Base-by-base conservation (phyloP, 30 jellyfish, hydroid and myxozoan genomes). In the Aurelia sp. region DNA sequence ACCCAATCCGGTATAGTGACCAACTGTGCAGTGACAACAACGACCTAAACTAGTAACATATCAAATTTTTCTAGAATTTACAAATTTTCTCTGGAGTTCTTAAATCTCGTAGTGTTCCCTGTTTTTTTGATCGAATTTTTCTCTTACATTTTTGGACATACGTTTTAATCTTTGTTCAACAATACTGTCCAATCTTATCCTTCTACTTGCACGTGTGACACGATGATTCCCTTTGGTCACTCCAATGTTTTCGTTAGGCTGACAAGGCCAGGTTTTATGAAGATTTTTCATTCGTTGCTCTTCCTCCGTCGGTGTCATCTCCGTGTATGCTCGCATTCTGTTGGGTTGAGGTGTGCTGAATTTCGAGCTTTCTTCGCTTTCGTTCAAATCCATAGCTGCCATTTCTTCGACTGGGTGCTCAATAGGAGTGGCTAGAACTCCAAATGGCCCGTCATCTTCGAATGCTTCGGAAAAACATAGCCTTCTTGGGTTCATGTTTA, bases 401-500 rank as follows among this genome's bases (percentile, higher is more conserved):
- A 72, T 62, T 64, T 82, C 84, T 19, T 61, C 60, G 48, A 60
- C 83, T 21, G 84, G 70, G 62, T 21, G 53, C 52, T 82, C 85
- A 15, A 82, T 22, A 4, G 92, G 92, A 15, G 60, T 60, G 35
- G 92, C 92, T 0, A 82, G 76, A 11, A 52, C 67, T 19, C 76
- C 84, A 12, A 55, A 73, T 37, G 73, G 50, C 9, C 85, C 92
- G 35, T 82, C 85, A 64, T 82, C 92, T 55, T 53, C 92, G 47
- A 82, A 82, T 52, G 85, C 85, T 44, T 74, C 85, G 7, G 92
- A 82, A 60, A 82, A 82, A 62, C 79, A 31, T 71, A 82, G 78
- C 11, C 84, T 68, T 18, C 79, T 59, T 13, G 92, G 92, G 57
- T 58, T 71, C 41, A 71, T 66, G 35, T 3, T 58, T 61, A 21